Evolutionary conservation across 2,113 vertebrate genomes (phyloP), one percentile per base, ranked within the genome.

Genomic region (Hippolais icterina): DNA sequence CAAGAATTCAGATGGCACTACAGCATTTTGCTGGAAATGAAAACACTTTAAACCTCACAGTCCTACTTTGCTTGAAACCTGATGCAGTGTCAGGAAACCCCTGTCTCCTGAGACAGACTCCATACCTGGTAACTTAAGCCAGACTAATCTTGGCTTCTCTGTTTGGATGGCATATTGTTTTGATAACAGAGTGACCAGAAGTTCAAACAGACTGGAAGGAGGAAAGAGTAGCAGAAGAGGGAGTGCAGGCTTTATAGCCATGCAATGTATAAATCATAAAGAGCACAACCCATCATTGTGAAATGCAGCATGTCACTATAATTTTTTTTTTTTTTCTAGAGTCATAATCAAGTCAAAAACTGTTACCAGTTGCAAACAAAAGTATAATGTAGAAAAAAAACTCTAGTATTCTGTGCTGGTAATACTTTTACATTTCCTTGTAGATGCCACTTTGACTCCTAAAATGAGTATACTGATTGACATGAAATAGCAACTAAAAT

Each of bases 1-100:
- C 81, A 96, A 87, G 71, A 95, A 94, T 80, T 96, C 78, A 80
- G 71, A 94, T 85, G 72, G 70, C 54, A 93, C 70, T 25, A 29
- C 59, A 88, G 82, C 37, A 94, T 68, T 95, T 89, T 2, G 6
- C 69, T 91, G 52, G 61, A 95, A 95, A 96, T 56, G 47, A 78
- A 96, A 95, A 89, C 33, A 88, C 50, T 78, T 75, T 33, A 49
- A 95, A 82, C 20, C 25, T 89, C 0, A 0, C 63, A 87, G 92
- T 56, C 50, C 52, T 54, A 41, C 56, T 90, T 54, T 2, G 1
- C 66, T 68, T 82, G 66, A 89, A 95, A 91, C 28, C 21, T 33
- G 52, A 90, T 77, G 61, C 60, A 1, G 44, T 72, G 41, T 83
- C 75, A 83, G 84, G 83, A 87, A 93, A 78, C 25, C 65, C 83